Evolutionary conservation across 2,113 vertebrate genomes (phyloP).

Genomic region (Eulemur macaco): DNA sequence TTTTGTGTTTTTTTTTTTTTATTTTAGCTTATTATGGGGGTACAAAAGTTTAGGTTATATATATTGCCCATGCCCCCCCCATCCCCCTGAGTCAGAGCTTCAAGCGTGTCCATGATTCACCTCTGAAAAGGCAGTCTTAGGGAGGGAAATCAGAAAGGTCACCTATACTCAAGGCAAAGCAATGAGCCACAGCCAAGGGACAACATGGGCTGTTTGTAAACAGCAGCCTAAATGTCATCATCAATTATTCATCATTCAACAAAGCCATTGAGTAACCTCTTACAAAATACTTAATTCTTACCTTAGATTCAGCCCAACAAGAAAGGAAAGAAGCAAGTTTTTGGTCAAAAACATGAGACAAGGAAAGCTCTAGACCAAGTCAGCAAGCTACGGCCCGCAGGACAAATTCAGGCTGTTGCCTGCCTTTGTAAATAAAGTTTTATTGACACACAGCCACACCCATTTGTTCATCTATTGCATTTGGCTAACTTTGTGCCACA

Average conservation of each 20-base stretch:
- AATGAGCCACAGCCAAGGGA: conserved; percentile 55
- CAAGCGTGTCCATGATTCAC: background rate
- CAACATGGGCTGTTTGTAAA: conserved; percentile 58
- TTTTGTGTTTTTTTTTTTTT: background rate
- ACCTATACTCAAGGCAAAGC: conserved; percentile 62
- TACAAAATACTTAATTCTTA: conserved; percentile 52
- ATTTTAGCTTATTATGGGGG: no score
- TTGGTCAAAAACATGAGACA: conserved; percentile 25
- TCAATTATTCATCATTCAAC: conserved; percentile 71
- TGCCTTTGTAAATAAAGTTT: conserved; percentile 37
- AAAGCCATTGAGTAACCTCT: conserved; percentile 47
- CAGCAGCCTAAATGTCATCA: conserved; percentile 67
- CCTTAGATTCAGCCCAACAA: conserved; percentile 19
- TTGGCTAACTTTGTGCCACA: background rate
- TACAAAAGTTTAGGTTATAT: no score
- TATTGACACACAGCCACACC: background rate
- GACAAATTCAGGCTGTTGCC: background rate
- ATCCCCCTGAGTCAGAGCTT: no score
- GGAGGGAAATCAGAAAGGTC: conserved; percentile 60
- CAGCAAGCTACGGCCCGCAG: background rate
- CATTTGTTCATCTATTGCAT: background rate
- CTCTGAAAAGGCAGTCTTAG: conserved; percentile 30
- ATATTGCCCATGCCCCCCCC: no score
- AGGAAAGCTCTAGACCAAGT: background rate
- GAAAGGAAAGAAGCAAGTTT: background rate